Conservation (phyloP, 2,113 vertebrate genomes). For the Cyprinodon brontotheroides region DNA sequence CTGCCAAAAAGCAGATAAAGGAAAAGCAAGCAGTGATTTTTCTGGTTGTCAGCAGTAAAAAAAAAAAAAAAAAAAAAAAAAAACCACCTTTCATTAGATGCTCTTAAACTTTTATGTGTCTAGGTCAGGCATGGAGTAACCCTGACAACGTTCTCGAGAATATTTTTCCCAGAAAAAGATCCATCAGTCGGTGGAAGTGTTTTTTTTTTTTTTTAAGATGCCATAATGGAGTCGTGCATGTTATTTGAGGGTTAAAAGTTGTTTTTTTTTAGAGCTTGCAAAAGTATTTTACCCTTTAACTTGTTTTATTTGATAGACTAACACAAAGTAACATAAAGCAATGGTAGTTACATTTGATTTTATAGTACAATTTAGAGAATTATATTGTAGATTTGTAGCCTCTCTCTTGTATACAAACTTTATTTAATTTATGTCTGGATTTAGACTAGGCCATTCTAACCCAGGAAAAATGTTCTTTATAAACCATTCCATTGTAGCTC, state of each 20-base stretch:
- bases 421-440: neutral
- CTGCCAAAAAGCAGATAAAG: constrained; percentile 16
- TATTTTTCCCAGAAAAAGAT: neutral
- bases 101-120: constrained; percentile 17
- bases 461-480: too few relatives aligned
- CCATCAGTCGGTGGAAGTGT: neutral
- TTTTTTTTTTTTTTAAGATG: neutral
- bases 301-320: neutral
- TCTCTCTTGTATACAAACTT: neutral
- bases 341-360: neutral
- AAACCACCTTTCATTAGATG: constrained; percentile 19
- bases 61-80: too few relatives aligned
- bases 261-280: neutral
- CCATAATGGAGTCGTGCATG: neutral
- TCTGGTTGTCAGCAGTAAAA: constrained; percentile 17
- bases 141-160: neutral
- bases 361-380: neutral
- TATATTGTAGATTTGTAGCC: neutral
- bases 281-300: neutral
- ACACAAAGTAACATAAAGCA: neutral
- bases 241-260: neutral
- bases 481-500: neutral
- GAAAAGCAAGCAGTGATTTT: constrained; percentile 15
- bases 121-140: neutral
- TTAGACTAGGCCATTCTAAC: neutral